Percentiles rank a stretch among this genome's conserved stretches.
These are phyloP conservation scores for Rhagologus leucostigma DNA, from an alignment of 2,113 vertebrate species.

Conservation along the genomic window DNA sequence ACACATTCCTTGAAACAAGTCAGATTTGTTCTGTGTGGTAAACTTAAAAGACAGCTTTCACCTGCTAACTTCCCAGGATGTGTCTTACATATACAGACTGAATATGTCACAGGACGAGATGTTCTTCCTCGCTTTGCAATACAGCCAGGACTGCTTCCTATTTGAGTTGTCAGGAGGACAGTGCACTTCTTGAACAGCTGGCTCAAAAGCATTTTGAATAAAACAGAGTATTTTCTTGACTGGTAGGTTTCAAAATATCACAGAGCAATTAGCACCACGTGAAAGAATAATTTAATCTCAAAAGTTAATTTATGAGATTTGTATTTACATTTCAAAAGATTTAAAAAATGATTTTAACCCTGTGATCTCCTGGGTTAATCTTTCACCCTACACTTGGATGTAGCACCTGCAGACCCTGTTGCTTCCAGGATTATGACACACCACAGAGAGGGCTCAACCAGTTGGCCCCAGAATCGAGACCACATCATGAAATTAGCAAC, in stretches of 20 bases:
- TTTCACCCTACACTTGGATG: neutral
- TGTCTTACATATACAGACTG: neutral
- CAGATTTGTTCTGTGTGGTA: neutral
- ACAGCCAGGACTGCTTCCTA: neutral
- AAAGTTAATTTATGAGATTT: neutral
- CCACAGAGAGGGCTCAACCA: neutral
- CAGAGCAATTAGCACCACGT: neutral
- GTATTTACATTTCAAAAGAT: neutral
- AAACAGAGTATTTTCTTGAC: neutral
- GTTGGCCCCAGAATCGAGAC: neutral
- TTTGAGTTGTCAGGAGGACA: neutral
- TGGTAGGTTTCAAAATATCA: neutral
- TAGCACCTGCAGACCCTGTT: neutral
- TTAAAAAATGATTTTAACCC: neutral
- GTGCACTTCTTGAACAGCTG: neutral
- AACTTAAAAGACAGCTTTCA: neutral
- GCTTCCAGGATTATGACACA: neutral
- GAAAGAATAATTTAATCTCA: neutral
- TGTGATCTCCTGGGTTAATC: neutral
- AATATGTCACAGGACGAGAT: neutral
- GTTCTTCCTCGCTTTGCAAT: neutral
- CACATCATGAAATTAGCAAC: neutral
- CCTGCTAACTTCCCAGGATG: neutral
- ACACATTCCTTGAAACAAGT: neutral
- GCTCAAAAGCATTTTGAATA: neutral